Conservation (phyloP, 2,797 vertebrate species). For the Danio choprae region DNA sequence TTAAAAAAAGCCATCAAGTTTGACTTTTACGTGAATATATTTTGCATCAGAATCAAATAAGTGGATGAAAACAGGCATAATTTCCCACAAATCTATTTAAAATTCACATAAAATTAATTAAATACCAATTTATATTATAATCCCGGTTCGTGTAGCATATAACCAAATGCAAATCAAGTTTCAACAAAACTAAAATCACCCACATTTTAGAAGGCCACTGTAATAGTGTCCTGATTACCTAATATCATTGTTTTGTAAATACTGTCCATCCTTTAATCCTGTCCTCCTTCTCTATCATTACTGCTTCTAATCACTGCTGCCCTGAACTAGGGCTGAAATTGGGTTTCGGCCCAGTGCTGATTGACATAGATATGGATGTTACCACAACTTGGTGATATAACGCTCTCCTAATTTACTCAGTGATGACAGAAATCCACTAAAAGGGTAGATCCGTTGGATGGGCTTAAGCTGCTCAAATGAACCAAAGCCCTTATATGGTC, state of each 20-base stretch:
- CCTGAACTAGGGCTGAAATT: constrained; percentile 15
- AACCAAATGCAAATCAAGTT: not conserved
- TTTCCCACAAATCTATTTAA: not conserved
- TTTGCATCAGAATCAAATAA: too few relatives aligned
- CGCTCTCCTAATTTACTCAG: constrained; percentile 19
- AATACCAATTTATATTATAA: not conserved
- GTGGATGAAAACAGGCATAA: not conserved
- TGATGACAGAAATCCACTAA: constrained; percentile 36
- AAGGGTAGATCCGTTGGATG: constrained; percentile 25
- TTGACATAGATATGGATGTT: constrained; percentile 18
- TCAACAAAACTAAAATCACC: not conserved
- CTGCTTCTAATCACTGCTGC: constrained; percentile 9
- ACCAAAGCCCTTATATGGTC: constrained; percentile 12
- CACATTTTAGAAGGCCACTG: constrained; percentile 22
- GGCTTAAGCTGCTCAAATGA: constrained; percentile 1
- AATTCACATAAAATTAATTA: too few relatives aligned
- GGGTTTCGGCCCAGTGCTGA: constrained; percentile 32
- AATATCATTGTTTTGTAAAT: constrained; percentile 13
- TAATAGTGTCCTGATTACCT: constrained; percentile 31
- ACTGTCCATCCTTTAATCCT: not conserved
- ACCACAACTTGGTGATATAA: constrained; percentile 19
- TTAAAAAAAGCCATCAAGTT: too few relatives aligned
- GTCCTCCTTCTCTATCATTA: constrained; percentile 22
- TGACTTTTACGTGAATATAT: too few relatives aligned
- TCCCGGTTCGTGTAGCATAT: not conserved